Percentiles rank a stretch among this genome's conserved stretches.
Conservation (phyloP, 1,140 invertebrate genomes). For the Hylyphantes graminicola region DNA sequence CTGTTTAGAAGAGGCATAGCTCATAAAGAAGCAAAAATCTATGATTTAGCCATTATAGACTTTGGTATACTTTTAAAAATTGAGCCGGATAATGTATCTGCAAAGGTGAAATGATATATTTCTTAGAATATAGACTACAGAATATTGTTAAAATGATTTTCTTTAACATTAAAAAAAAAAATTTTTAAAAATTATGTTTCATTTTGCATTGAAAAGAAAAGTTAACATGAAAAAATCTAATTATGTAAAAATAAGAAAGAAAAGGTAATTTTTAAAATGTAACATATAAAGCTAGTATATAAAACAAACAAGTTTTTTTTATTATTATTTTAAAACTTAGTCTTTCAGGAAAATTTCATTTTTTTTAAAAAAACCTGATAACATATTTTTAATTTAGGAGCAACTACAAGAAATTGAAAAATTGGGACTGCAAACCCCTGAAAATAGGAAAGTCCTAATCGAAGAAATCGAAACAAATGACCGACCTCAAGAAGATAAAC, state of each 20-base stretch:
- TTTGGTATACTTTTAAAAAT: conserved; percentile 9
- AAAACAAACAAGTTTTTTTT: neutral
- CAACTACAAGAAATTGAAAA: conserved; percentile 22
- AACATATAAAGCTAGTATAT: neutral
- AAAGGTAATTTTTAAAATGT: neutral
- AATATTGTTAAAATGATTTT: too few species aligned
- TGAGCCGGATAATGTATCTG: conserved; percentile 21
- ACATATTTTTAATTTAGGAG: conserved; percentile 3
- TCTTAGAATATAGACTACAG: neutral
- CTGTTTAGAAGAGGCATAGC: conserved; percentile 33
- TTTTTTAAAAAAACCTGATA: neutral
- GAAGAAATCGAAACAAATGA: conserved; percentile 35
- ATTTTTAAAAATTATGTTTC: too few species aligned
- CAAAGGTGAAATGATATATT: conserved; percentile 5
- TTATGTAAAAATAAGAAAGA: too few species aligned
- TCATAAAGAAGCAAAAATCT: conserved; percentile 32
- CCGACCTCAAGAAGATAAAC: neutral
- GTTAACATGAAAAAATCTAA: too few species aligned
- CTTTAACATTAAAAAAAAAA: neutral
- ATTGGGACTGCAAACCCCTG: neutral
- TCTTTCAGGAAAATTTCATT: neutral
- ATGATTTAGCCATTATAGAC: conserved; percentile 22
- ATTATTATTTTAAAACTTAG: neutral
- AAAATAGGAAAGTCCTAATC: conserved; percentile 11
- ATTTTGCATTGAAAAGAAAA: too few species aligned